These are phyloP conservation scores for Pipistrellus pygmaeus DNA, from an alignment of 2,797 vertebrate species.

Conservation along the genomic window DNA sequence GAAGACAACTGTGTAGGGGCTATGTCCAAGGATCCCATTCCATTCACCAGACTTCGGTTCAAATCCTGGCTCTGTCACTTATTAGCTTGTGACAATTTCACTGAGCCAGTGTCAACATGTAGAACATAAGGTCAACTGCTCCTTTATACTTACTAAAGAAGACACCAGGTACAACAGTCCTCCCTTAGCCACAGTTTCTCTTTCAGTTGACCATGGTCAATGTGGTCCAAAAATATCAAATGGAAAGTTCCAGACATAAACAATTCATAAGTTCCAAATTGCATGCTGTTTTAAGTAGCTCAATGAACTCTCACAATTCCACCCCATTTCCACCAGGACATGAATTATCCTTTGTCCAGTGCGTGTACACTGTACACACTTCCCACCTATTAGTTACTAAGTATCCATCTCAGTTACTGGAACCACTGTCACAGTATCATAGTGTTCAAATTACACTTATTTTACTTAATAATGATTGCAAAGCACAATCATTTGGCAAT, in stretches of 20 bases:
- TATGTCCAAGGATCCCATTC: not conserved
- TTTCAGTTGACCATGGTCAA: not conserved
- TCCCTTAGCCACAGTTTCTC: not conserved
- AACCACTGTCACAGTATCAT: too few relatives aligned
- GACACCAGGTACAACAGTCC: not conserved
- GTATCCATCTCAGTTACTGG: not conserved
- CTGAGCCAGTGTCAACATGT: not conserved
- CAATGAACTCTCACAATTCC: not conserved
- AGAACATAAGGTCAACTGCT: not conserved
- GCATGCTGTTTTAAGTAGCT: not conserved
- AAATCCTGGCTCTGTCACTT: not conserved
- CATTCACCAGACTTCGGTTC: not conserved
- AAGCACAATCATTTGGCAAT: not conserved
- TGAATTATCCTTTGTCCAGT: not conserved
- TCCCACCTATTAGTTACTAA: not conserved
- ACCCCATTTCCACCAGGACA: not conserved
- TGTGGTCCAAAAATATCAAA: too few relatives aligned
- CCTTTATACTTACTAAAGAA: not conserved
- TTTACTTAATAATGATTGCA: not conserved
- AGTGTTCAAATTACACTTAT: too few relatives aligned
- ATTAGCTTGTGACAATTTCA: not conserved
- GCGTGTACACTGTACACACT: fast-evolving
- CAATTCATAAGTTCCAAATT: not conserved
- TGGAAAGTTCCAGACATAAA: not conserved
- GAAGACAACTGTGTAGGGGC: not conserved